Evolutionary conservation across 2,113 vertebrate species (phyloP).

Genomic region (Brevimyrus niger): DNA sequence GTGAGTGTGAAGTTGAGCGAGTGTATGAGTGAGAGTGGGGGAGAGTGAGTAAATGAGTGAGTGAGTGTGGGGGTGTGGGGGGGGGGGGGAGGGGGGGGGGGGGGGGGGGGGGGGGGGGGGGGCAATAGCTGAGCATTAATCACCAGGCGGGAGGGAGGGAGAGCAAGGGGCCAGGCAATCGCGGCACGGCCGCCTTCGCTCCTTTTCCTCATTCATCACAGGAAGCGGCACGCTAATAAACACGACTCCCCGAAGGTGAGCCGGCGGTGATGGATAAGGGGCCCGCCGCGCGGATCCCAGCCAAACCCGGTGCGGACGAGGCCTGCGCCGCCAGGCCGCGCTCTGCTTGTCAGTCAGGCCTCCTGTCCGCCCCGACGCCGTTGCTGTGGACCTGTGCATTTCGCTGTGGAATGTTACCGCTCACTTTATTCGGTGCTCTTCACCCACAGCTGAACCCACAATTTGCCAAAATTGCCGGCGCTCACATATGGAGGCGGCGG

Average conservation of each 20-base stretch:
- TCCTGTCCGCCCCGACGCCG: neutral
- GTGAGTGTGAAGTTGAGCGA: too few relatives aligned
- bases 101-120: neutral
- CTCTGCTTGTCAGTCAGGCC: neutral
- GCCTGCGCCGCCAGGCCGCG: neutral
- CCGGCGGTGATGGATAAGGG: constrained; percentile 66
- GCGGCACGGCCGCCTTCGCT: constrained; percentile 70
- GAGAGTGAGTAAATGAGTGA: too few relatives aligned
- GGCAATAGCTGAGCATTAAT: constrained; percentile 60
- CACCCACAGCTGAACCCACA: neutral
- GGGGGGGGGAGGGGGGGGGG: constrained; percentile 4
- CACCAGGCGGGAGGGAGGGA: constrained; percentile 61
- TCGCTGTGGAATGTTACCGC: neutral
- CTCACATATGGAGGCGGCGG: neutral
- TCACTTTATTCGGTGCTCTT: neutral
- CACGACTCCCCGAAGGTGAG: constrained; percentile 74
- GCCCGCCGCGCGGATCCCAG: constrained; percentile 64
- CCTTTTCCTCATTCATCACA: constrained; percentile 82
- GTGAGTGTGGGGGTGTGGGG: too few relatives aligned
- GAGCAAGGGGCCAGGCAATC: constrained; percentile 63
- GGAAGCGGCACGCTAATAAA: constrained; percentile 83
- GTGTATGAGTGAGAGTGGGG: too few relatives aligned
- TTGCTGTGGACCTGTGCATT: neutral
- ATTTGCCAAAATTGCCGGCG: neutral
- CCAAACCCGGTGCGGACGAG: neutral